Evolutionary conservation across 1,140 invertebrate species (phyloP), one percentile per base, ranked within the genome.

Genomic region (Drosophila mayri): DNA sequence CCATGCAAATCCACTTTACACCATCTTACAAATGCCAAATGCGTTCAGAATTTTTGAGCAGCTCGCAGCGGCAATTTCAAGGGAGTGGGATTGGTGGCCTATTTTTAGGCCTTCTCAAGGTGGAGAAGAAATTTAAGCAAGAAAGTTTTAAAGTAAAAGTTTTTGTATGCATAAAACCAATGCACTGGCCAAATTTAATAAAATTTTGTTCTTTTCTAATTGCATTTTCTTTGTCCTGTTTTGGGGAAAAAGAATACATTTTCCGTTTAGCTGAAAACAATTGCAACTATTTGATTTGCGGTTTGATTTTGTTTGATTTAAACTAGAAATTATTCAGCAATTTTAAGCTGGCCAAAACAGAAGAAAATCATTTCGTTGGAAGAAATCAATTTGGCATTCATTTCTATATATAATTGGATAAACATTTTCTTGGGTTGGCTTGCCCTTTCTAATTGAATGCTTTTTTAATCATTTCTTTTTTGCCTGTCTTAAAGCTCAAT

Each of bases 1-100:
- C 68, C 70, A 72, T 72, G 52, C 52, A 72, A 72, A 72, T 72
- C 66, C 66, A 72, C 70, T 72, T 72, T 73, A 73, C 70, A 73
- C 70, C 70, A 72, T 73, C 67, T 73, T 50, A 50, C 66, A 72
- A 58, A 55, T 68, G 49, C 41, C 67, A 71, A 80, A 70, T 65
- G 67, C 35, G 40, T 81, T 47, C 66, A 63, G 44, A 62, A 74
- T 82, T 52, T 49, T 30, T 72, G 44, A 72, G 67, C 22, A 72
- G 54, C 37, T 50, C 30, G 43, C 22, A 8, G 11, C 3, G 20
- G 37, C 44, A 65, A 64, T 43, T 61, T 35, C 7, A 12, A 20
- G 37, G 44, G 58, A 50, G 11, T 25, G 16, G 28, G 65, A 44
- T 18, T n/a, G 7, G 38, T 8, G 61, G 38, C 20, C 52, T 72